Base-by-base conservation (phyloP, 1,140 invertebrate species). In the Formica exsecta region DNA sequence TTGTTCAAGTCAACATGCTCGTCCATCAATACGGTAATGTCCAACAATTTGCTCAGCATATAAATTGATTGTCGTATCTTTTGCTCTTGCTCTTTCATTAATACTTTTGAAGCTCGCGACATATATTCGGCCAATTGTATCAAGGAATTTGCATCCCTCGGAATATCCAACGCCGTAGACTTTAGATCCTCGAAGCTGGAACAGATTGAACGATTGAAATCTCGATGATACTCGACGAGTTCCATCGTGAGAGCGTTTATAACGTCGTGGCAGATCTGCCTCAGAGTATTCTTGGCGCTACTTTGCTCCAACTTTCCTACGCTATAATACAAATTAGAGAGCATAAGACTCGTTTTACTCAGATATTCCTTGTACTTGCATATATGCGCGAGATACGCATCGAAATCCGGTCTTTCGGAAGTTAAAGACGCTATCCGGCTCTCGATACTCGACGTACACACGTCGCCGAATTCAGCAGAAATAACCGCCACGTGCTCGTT, bases 101-200 rank as follows among this genome's bases (percentile, higher is more conserved):
- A 87, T 1, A 92, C 85, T 44, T 94, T 95, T 0, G 94, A 95
- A 11, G 94, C 95, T 22, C 92, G 77, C 9, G 94, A 90, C 77
- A 96, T 94, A 62, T 94, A 95, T 44, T 96, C 94, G 4, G 91
- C 95, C 25, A 96, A 89, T 48, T 95, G 93, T 61, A 96, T 94
- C 38, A 96, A 86, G 3, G 94, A 95, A 70, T 95, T 94, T 4
- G 95, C 95, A 61, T 95, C 94, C 54, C 93, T 92, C 7, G 96
- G 96, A n/a, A 95, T 91, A 48, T 94, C 88, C 1, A 95, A 65
- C 0, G 95, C 93, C 68, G 87, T 89, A 16, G 83, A 86, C 85
- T 92, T 90, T 4, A 95, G 61, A 11, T 77, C 62, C 64, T 94
- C 92, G 65, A 95, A 95, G 74, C 94, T 92, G 13, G 32, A 64